Conservation (phyloP, 2,113 vertebrate species). For the Microcebus ravelobensis region DNA sequence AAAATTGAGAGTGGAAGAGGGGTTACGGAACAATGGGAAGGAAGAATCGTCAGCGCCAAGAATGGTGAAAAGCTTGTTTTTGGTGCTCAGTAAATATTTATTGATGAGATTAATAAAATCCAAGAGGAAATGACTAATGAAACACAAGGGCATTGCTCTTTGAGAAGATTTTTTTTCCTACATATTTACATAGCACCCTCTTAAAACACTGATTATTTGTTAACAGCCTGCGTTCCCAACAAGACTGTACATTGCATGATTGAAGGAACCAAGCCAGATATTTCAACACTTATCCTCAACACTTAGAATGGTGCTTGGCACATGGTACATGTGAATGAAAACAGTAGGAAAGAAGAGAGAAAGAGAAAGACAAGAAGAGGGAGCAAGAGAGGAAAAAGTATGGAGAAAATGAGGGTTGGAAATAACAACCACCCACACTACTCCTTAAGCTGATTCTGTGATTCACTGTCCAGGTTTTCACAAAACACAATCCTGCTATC, state of each 20-base stretch:
- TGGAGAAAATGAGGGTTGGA: not conserved
- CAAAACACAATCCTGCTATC: not conserved
- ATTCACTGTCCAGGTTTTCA: not conserved
- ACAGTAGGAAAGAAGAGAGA: not conserved
- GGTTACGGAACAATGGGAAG: not conserved
- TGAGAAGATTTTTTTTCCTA: not conserved
- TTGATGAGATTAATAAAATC: not conserved
- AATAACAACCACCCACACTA: not conserved
- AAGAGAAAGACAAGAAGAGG: accelerated
- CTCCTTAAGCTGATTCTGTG: not conserved
- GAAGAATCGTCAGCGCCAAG: not conserved
- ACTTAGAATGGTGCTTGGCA: not conserved
- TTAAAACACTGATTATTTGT: not conserved
- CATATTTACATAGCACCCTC: not conserved
- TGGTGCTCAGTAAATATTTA: not conserved
- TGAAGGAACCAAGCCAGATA: not conserved
- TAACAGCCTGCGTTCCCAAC: not conserved
- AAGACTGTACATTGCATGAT: not conserved
- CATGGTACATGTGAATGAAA: not conserved
- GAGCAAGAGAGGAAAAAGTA: not conserved
- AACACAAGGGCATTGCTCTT: not conserved
- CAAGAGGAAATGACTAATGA: not conserved
- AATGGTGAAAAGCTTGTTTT: not conserved
- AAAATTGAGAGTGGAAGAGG: not conserved
- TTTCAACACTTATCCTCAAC: not conserved